Percentiles rank a stretch among this genome's conserved stretches.
Conservation (phyloP, 2,888 invertebrate genomes). For the Eutolmus rufibarbis region DNA sequence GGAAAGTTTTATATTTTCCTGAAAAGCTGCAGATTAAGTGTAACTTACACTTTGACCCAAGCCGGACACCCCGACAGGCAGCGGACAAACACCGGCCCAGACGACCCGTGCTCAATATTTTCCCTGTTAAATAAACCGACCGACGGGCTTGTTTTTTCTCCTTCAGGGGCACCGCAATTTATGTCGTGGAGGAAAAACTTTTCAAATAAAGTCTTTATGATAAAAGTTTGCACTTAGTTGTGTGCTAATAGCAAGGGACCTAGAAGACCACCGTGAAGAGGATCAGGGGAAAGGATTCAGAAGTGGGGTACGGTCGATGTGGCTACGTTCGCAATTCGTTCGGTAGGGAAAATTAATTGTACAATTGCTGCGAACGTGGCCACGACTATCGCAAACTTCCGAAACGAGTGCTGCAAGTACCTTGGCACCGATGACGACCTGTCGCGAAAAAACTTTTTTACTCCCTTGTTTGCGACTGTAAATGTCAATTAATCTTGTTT, state of each 20-base stretch:
- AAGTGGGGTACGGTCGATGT: background rate
- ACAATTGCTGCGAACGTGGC: conserved; percentile 7
- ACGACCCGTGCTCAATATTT: conserved; percentile 44
- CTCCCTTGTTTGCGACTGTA: conserved; percentile 3
- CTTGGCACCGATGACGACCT: background rate
- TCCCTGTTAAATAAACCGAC: conserved; percentile 47
- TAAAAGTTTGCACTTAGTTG: conserved; percentile 47
- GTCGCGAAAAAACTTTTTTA: background rate
- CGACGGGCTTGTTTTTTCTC: conserved; percentile 44
- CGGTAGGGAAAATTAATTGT: conserved; percentile 44
- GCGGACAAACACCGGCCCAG: conserved; percentile 38
- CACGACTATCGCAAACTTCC: background rate
- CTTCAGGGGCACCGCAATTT: conserved; percentile 37
- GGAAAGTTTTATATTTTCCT: conserved; percentile 42
- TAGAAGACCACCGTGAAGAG: background rate
- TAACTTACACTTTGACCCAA: conserved; percentile 34
- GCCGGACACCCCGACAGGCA: background rate
- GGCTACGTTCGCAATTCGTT: background rate
- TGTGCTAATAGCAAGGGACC: conserved; percentile 45
- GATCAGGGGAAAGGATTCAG: background rate
- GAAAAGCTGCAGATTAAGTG: conserved; percentile 42
- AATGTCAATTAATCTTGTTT: conserved; percentile 32
- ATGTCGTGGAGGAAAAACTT: conserved; percentile 45
- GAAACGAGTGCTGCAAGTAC: background rate
- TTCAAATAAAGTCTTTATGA: conserved; percentile 48